Evolutionary conservation across 2,113 vertebrate genomes (phyloP).

Genomic region (Pipa parva): DNA sequence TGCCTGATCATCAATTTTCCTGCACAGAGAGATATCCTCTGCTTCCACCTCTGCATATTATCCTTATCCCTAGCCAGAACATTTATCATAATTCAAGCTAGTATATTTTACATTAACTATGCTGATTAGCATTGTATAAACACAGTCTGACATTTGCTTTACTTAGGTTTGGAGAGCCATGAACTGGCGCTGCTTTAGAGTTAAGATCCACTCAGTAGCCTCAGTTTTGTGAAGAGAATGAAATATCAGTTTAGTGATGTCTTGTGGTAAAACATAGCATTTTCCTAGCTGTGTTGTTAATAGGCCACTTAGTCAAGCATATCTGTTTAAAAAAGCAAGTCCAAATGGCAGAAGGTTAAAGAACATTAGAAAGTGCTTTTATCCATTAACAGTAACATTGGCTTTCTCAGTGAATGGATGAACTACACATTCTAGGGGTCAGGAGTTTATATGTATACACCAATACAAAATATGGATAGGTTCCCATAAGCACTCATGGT

Average conservation of each 20-base stretch:
- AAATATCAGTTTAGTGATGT: conserved; percentile 59
- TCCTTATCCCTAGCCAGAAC: conserved; percentile 66
- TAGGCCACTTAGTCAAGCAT: conserved; percentile 64
- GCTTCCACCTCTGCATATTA: conserved; percentile 65
- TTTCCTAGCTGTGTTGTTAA: conserved; percentile 58
- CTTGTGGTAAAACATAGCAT: conserved; percentile 42
- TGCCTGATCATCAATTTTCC: conserved; percentile 62
- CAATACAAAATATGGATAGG: conserved; percentile 40
- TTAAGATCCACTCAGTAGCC: conserved; percentile 57
- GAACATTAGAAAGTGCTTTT: conserved; percentile 55
- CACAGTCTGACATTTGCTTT: conserved; percentile 63
- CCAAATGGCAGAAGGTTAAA: conserved; percentile 57
- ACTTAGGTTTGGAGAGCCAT: conserved; percentile 50
- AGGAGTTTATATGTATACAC: conserved; percentile 37
- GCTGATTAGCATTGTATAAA: conserved; percentile 77
- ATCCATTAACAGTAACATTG: conserved; percentile 45
- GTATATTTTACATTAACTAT: conserved; percentile 74
- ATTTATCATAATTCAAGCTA: conserved; percentile 80
- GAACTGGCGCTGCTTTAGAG: conserved; percentile 56
- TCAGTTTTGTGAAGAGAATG: conserved; percentile 57
- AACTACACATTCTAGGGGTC: conserved; percentile 48
- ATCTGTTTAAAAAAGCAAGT: conserved; percentile 57
- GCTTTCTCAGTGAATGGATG: conserved; percentile 45
- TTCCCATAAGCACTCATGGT: conserved; percentile 22
- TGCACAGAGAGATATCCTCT: conserved; percentile 58